Conservation (phyloP, 1,140 invertebrate species). For the Gonatopus flavifemur region DNA sequence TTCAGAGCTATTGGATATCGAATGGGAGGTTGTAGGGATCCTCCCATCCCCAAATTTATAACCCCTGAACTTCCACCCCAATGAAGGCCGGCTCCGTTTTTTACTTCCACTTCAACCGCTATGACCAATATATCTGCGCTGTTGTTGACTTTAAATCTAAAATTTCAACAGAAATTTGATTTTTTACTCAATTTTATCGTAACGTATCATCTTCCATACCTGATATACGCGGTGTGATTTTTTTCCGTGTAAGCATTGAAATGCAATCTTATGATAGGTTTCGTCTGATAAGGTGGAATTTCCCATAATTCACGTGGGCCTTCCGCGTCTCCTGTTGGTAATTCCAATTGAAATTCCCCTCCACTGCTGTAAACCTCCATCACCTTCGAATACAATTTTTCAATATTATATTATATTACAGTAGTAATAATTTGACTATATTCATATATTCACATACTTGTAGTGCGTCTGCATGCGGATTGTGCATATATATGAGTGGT, state of each 20-base stretch:
- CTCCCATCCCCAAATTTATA: conserved; percentile 82
- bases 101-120: conserved; percentile 86
- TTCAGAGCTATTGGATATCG: conserved; percentile 67
- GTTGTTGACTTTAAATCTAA: conserved; percentile 72
- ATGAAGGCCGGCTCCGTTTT: conserved; percentile 72
- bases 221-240: conserved; percentile 83
- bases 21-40: conserved; percentile 68
- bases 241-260: conserved; percentile 74
- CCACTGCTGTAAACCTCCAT: conserved; percentile 90
- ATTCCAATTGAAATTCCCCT: conserved; percentile 85
- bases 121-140: conserved; percentile 72
- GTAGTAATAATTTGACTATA: conserved; percentile 4
- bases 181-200: conserved; percentile 7
- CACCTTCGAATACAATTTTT: conserved; percentile 61
- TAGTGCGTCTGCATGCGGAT: conserved; percentile 84
- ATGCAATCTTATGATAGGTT: conserved; percentile 83
- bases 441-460: conserved; percentile 65
- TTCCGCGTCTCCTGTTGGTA: conserved; percentile 78
- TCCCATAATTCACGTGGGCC: conserved; percentile 83
- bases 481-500: conserved; percentile 89
- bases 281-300: conserved; percentile 86
- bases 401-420: not conserved
- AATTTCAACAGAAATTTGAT: conserved; percentile 10
- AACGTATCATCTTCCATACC: conserved; percentile 46
- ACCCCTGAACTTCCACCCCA: conserved; percentile 69